These are phyloP conservation scores for Ectropis crepuscularia DNA, from an alignment of 2,888 invertebrate genomes.

Conservation along the genomic window DNA sequence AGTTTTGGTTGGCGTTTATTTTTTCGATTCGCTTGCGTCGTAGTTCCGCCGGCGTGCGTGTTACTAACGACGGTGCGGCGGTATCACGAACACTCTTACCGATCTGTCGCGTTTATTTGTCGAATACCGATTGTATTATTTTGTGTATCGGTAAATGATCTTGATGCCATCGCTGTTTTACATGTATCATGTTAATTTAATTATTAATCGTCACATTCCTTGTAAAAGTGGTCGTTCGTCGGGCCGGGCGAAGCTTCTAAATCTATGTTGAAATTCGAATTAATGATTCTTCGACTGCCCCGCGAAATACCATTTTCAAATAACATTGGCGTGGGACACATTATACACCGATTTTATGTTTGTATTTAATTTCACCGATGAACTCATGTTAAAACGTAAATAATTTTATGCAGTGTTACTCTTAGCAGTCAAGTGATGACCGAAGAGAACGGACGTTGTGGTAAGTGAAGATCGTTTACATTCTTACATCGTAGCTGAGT, in stretches of 20 bases:
- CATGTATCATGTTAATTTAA: conserved; percentile 54
- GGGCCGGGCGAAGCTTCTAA: conserved; percentile 34
- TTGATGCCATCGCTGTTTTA: conserved; percentile 52
- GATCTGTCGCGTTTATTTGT: neutral
- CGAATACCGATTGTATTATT: conserved; percentile 1
- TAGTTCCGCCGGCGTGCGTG: conserved; percentile 26
- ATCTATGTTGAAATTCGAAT: neutral
- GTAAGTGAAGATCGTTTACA: conserved; percentile 37
- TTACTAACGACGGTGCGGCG: conserved; percentile 37
- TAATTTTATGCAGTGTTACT: conserved; percentile 45
- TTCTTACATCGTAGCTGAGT: conserved; percentile 35
- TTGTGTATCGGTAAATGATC: conserved; percentile 40
- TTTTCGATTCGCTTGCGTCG: conserved; percentile 38
- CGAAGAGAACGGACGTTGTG: conserved; percentile 25
- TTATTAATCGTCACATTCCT: conserved; percentile 48
- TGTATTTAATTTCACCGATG: conserved; percentile 42
- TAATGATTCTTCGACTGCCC: conserved; percentile 7
- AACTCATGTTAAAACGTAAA: conserved; percentile 42
- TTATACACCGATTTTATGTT: conserved; percentile 40
- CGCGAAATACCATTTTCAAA: conserved; percentile 38
- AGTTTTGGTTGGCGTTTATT: conserved; percentile 60
- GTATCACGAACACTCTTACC: conserved; percentile 25
- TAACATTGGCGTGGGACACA: conserved; percentile 44
- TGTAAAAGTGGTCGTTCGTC: conserved; percentile 60
- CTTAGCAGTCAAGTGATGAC: conserved; percentile 44